A percentile compares a stretch with the other conserved stretches of the same genome.
Conservation (phyloP, 2,113 vertebrate species). For the Todiramphus saurophagus region DNA sequence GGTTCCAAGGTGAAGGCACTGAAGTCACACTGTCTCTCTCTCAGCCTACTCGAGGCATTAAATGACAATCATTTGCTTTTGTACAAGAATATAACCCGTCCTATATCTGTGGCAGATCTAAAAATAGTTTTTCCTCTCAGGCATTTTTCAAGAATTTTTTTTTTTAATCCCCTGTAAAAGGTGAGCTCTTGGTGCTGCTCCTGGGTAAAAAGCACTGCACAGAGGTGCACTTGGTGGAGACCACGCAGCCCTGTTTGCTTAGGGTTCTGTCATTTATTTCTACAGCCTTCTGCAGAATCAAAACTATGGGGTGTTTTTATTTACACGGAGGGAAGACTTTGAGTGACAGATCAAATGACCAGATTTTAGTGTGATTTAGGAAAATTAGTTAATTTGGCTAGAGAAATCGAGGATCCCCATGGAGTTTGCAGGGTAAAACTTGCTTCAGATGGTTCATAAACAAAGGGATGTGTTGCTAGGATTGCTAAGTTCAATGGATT, state of each 20-base stretch:
- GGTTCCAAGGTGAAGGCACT: background rate
- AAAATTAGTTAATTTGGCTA: slow-evolving; percentile 49
- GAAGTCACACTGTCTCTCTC: accelerated
- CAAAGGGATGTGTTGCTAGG: background rate
- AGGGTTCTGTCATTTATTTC: background rate
- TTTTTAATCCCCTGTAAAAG: background rate
- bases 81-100: background rate
- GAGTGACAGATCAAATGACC: slow-evolving; percentile 59
- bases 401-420: slow-evolving; percentile 33
- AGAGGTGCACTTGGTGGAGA: background rate
- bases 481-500: background rate
- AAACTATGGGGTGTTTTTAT: slow-evolving; percentile 2
- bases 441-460: background rate
- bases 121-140: background rate
- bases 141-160: background rate
- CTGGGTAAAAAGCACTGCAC: background rate
- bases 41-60: background rate
- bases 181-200: background rate
- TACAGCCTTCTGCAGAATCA: background rate
- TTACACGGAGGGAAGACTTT: slow-evolving; percentile 38
- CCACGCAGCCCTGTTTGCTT: background rate
- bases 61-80: background rate
- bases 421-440: slow-evolving; percentile 24
- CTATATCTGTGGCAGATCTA: background rate
- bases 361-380: slow-evolving; percentile 54